Conservation (phyloP, 2,113 vertebrate genomes). For the Mustelus asterias region DNA sequence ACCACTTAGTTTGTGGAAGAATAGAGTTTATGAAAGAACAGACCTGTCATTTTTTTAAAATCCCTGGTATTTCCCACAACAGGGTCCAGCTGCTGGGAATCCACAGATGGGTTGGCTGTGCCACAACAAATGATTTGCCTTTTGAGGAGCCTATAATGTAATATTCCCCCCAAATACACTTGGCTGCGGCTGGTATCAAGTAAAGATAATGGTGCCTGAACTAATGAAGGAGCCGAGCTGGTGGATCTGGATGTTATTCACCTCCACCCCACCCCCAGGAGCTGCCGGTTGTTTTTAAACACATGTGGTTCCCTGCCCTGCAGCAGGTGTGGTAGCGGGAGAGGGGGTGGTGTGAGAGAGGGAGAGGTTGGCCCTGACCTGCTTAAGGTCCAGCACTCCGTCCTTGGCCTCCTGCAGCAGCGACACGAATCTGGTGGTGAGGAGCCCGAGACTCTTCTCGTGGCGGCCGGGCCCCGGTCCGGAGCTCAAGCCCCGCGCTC, state of each 20-base stretch:
- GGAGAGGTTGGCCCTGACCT: slow-evolving; percentile 64
- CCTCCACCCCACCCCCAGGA: too few relatives aligned
- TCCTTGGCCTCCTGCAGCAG: slow-evolving; percentile 61
- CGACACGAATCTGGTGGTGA: slow-evolving; percentile 65
- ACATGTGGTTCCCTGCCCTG: background rate
- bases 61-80: background rate
- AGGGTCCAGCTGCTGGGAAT: background rate
- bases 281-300: background rate
- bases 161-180: background rate
- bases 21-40: background rate
- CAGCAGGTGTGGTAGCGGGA: background rate
- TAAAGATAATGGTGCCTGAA: background rate
- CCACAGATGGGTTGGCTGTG: background rate
- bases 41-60: background rate
- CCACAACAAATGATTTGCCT: background rate
- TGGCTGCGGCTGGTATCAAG: background rate
- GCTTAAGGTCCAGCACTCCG: slow-evolving; percentile 68
- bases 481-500: slow-evolving; percentile 44
- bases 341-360: too few relatives aligned
- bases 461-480: slow-evolving; percentile 54
- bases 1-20: background rate
- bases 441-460: slow-evolving; percentile 71
- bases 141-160: background rate
- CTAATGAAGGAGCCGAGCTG: background rate
- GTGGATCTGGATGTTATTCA: background rate